Base-by-base conservation (phyloP, 92 coral and sea anemone genomes). In the Diadumene lineata region DNA sequence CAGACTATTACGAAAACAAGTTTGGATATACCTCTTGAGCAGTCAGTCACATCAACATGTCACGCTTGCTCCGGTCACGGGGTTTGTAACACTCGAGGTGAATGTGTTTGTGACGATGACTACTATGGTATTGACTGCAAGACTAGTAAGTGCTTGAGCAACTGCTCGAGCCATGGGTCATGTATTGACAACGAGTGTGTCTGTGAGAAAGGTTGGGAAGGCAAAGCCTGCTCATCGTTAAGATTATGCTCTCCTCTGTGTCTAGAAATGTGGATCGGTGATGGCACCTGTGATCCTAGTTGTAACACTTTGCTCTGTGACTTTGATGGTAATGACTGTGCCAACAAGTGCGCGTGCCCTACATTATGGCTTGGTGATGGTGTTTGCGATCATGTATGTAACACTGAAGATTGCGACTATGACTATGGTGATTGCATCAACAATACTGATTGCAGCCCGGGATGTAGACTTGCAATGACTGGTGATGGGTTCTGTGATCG, bases 401-500 rank as follows among this genome's bases (percentile, higher is more conserved):
- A 86, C 69, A 81, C 68, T 55, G 31, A 78, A 26, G 53, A 19
- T 8, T 86, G 90, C 38, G 50, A 28, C 9, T 72, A 76, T 61
- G 90, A 86, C 62, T 64, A 74, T 19, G 90, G 84, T 50, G 90
- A 86, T 28, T 86, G 90, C 24, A 26, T 82, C 1, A 24, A 68
- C 60, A 58, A 28, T 21, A 23, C 50, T 34, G 80, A 81, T 23
- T 86, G 90, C 30, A 72, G 68, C 31, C 66, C 83, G 1, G 80
- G 75, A 34, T 86, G 90, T 58, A 58, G 60, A 11, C 22, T 80
- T 22, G 53, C 28, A 31, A 71, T 81, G 87, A 18, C 76, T 16
- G 90, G 76, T n/a, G 87, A 86, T 56, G 87, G 87, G 24, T 55
- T 75, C n/a, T 86, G 90, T 72, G 90, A 86, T 43, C 82, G 64